Base-by-base conservation (phyloP, 2,888 invertebrate genomes). In the Cancer borealis region DNA sequence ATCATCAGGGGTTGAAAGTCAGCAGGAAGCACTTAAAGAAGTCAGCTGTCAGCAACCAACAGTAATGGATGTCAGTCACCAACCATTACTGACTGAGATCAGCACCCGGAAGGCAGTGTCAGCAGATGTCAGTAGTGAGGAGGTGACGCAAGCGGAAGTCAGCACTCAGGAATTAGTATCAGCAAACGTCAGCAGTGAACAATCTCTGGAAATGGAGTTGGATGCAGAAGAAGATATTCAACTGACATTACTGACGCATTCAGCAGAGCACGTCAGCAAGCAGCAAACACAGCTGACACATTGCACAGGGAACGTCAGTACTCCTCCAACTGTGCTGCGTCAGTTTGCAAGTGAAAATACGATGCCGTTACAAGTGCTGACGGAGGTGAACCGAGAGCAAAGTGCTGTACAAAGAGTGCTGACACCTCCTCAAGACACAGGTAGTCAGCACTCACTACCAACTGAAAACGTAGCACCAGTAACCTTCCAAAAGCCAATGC, bases 291-390 rank as follows among this genome's bases (percentile, higher is more conserved):
- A 73, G 84, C 84, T 39, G 84, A 84, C 84, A 39, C 84, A 84
- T 12, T 84, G 39, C 84, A 84, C 84, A 30, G 39, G 39, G 30
- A 14, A 84, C 0, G 84, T 84, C 84, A 84, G 39, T 39, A 84
- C 17, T 84, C 84, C 84, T n/a, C 8, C 21, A 39, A 12, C 84
- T 14, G 39, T 84, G 84, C 84, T 84, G 39, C 39, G 14, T 39
- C 84, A 84, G 17, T 84, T 84, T 84, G 84, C 84, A 84, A 84
- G 84, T 84, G 84, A 84, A 17, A 39, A 10, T 17, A 84, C 84
- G 39, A 14, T n/a, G 30, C 84, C 84, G 1, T 84, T 84, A 0
- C 84, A 12, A 10, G 84, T 84, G 84, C 84, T 84, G 84, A 84
- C 39, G 30, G 39, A 84, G 39, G 30, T 39, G 30, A 39, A 84